These are phyloP conservation scores for Harmothoe impar DNA, from an alignment of 2,888 invertebrate genomes.

Conservation along the genomic window DNA sequence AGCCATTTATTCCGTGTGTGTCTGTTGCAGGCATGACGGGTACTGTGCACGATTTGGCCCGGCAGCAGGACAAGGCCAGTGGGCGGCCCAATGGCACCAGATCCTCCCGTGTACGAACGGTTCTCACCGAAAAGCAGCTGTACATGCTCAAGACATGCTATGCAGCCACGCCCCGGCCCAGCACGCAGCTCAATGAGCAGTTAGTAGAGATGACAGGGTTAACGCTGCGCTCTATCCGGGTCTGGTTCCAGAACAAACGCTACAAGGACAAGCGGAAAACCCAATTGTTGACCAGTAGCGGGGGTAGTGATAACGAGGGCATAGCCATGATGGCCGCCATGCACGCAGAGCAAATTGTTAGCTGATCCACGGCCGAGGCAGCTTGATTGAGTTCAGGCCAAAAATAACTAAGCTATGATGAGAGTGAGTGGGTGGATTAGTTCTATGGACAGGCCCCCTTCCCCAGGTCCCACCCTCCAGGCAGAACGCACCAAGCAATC, in stretches of 20 bases:
- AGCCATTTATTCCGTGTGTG: constrained; percentile 60
- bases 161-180: constrained; percentile 98
- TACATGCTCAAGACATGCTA: constrained; percentile 99
- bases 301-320: background rate
- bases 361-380: background rate
- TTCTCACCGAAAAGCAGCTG: constrained; percentile 98
- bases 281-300: background rate
- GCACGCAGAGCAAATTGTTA: constrained; percentile 18
- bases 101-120: constrained; percentile 98
- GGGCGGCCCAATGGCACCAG: constrained; percentile 85
- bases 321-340: background rate
- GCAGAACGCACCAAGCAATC: too few relatives aligned
- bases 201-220: constrained; percentile 99
- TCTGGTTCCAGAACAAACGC: constrained; percentile 95
- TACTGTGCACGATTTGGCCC: background rate
- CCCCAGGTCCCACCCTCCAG: too few relatives aligned
- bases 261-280: constrained; percentile 85
- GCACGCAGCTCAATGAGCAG: constrained; percentile 99
- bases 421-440: too few relatives aligned
- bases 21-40: constrained; percentile 34
- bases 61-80: background rate
- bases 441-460: too few relatives aligned
- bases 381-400: background rate
- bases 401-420: background rate
- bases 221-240: constrained; percentile 97